Conservation (phyloP, 2,888 invertebrate genomes). For the Neria commutata region DNA sequence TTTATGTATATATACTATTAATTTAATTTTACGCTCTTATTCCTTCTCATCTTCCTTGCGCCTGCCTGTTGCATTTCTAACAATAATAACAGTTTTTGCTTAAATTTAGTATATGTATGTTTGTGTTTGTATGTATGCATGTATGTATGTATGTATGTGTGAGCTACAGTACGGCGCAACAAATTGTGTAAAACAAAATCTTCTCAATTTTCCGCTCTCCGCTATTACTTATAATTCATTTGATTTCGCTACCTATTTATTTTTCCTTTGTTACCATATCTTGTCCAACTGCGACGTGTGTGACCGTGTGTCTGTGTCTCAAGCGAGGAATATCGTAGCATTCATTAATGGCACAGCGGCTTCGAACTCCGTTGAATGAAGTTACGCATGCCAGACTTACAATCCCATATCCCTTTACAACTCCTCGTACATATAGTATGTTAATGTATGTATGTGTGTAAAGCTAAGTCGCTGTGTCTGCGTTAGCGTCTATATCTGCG, state of each 20-base stretch:
- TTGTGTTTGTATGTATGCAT: too few species aligned
- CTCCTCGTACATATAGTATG: too few species aligned
- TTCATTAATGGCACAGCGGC: slow-evolving; percentile 1
- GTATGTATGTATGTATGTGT: slow-evolving; percentile 22
- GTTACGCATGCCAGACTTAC: background rate
- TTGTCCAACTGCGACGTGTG: background rate
- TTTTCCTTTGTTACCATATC: background rate
- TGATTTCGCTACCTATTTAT: background rate
- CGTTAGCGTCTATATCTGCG: background rate
- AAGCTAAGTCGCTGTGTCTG: too few species aligned
- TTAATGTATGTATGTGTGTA: background rate
- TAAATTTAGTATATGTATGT: slow-evolving; percentile 22
- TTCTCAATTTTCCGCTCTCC: too few species aligned
- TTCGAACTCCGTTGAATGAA: slow-evolving; percentile 1
- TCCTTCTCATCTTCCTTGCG: slow-evolving; percentile 2
- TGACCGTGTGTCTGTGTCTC: background rate
- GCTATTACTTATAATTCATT: slow-evolving; percentile 24
- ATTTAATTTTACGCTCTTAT: slow-evolving; percentile 1
- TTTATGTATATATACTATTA: slow-evolving; percentile 9
- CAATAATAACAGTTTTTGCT: slow-evolving; percentile 21
- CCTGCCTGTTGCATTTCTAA: slow-evolving; percentile 13
- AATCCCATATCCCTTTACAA: too few species aligned
- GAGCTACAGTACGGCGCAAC: too few species aligned
- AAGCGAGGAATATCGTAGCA: too few species aligned
- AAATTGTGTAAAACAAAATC: slow-evolving; percentile 20